These are phyloP conservation scores for Microcebus murinus DNA, from an alignment of 2,113 vertebrate species.

Conservation along the genomic window DNA sequence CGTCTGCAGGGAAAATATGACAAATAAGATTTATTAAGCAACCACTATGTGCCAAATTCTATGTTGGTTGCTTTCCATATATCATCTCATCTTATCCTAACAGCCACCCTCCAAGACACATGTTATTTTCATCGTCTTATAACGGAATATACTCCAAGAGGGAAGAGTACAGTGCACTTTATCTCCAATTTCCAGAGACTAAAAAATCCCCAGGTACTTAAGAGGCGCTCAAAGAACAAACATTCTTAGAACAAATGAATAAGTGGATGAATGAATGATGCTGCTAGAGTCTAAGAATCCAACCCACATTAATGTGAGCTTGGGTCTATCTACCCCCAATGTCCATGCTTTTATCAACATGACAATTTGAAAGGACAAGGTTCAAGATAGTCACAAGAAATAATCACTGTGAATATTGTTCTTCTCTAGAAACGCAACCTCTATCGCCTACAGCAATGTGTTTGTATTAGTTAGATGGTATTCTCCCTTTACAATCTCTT, in stretches of 20 bases:
- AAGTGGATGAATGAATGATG: neutral
- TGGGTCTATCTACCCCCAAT: neutral
- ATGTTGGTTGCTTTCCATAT: neutral
- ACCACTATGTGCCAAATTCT: neutral
- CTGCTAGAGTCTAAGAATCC: neutral
- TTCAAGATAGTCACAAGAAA: constrained; percentile 20
- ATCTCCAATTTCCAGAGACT: neutral
- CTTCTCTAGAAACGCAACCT: neutral
- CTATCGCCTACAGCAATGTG: neutral
- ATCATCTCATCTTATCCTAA: neutral
- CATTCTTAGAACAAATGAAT: neutral
- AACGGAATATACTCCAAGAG: neutral
- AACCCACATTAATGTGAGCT: neutral
- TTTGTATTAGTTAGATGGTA: neutral
- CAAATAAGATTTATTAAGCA: neutral
- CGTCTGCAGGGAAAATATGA: neutral
- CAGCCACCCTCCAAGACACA: neutral
- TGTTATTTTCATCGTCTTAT: neutral
- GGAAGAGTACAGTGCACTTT: neutral
- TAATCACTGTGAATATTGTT: neutral
- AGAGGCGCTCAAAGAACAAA: neutral
- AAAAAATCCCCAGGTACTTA: neutral
- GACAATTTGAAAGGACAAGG: neutral
- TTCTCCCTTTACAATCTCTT: neutral
- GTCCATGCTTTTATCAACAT: neutral